phyloP scores from a whole-genome alignment of 2,113 vertebrate genomes.

The Heterocephalus glaber region DNA sequence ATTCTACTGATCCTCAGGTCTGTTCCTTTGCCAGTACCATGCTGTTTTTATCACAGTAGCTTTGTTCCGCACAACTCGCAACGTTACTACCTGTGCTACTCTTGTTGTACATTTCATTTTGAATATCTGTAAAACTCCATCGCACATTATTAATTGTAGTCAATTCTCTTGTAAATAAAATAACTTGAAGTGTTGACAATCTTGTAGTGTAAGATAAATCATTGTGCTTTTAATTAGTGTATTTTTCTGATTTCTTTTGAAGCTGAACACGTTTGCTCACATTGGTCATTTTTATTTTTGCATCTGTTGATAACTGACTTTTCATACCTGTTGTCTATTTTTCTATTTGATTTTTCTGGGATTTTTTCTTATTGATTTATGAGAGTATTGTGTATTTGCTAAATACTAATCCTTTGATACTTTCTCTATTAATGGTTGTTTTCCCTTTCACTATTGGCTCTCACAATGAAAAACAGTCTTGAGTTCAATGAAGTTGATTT shows the following conservation, averaged over 20 bases:
- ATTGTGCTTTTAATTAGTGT: background rate
- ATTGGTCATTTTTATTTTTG: background rate
- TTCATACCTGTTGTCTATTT: background rate
- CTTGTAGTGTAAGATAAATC: background rate
- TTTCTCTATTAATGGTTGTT: background rate
- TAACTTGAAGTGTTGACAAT: background rate
- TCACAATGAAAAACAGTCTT: constrained; percentile 22
- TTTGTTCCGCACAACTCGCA: too few species aligned
- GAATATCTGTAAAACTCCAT: background rate
- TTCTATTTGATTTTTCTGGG: background rate
- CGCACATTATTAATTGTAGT: background rate
- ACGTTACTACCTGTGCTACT: too few species aligned
- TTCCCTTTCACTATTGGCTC: background rate
- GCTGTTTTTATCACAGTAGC: too few species aligned
- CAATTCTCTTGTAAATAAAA: constrained; percentile 24
- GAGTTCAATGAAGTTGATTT: constrained; percentile 19
- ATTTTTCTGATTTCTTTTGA: background rate
- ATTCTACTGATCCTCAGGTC: too few species aligned
- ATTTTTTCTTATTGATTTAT: background rate
- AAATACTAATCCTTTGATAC: background rate
- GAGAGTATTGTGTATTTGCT: background rate
- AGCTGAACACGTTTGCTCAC: background rate
- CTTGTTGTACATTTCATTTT: background rate
- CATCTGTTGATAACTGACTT: background rate
- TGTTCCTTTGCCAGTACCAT: too few species aligned